Conservation (phyloP, 92 coral and sea anemone species). For the Siderastrea siderea region DNA sequence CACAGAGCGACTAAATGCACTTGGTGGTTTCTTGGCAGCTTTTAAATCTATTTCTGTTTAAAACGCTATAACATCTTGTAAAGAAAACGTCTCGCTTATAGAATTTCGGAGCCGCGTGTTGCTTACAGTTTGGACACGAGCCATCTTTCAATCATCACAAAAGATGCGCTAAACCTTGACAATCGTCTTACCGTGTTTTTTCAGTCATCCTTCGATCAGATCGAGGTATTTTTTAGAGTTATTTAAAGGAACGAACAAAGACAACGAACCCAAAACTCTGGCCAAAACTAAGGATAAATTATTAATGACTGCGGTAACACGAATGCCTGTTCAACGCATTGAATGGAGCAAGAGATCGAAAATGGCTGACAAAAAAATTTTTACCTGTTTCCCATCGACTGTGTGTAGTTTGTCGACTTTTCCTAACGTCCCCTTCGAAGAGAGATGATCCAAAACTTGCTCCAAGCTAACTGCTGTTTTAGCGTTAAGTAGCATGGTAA, state of each 20-base stretch:
- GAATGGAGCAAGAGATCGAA: slow-evolving; percentile 21
- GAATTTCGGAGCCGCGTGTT: slow-evolving; percentile 18
- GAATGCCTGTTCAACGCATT: slow-evolving; percentile 22
- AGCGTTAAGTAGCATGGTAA: slow-evolving; percentile 95
- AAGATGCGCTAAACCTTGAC: background rate
- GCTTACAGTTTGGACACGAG: slow-evolving; percentile 46
- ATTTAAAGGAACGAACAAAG: slow-evolving; percentile 33
- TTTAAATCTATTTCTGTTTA: slow-evolving; percentile 2
- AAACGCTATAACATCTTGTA: background rate
- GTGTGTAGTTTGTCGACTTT: slow-evolving; percentile 98
- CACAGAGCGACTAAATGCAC: background rate
- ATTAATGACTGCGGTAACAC: slow-evolving; percentile 35
- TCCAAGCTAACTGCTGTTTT: slow-evolving; percentile 93
- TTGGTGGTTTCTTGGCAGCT: background rate
- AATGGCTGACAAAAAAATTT: slow-evolving; percentile 39
- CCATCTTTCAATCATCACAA: slow-evolving; percentile 10
- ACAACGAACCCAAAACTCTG: background rate
- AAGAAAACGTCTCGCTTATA: background rate
- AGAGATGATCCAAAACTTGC: slow-evolving; percentile 96
- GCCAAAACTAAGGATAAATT: slow-evolving; percentile 37
- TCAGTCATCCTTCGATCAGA: background rate
- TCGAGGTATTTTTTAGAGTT: background rate
- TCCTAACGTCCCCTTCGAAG: slow-evolving; percentile 96
- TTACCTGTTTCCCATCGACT: slow-evolving; percentile 87
- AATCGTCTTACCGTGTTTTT: background rate